Evolutionary conservation across 30 jellyfish, hydroid and myxozoan genomes (phyloP).

Genomic region (Rhopilema esculentum): DNA sequence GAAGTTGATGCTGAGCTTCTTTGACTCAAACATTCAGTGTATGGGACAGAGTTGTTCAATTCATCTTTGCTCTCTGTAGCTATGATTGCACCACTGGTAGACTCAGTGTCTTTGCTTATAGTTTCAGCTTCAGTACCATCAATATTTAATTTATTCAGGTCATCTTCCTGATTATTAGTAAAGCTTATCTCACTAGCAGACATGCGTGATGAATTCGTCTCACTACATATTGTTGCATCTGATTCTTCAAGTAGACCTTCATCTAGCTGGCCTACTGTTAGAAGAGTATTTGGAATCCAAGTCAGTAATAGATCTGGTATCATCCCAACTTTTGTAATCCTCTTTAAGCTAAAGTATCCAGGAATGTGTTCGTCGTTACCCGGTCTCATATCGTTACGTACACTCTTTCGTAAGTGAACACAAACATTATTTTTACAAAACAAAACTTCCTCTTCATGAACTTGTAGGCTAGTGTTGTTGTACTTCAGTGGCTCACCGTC

Average conservation of each 20-base stretch:
- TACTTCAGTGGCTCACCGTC: slow-evolving; percentile 84
- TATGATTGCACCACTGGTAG: not conserved
- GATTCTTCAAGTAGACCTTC: slow-evolving; percentile 11
- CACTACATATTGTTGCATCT: slow-evolving; percentile 25
- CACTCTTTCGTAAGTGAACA: slow-evolving; percentile 49
- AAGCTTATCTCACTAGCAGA: slow-evolving; percentile 34
- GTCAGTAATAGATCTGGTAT: slow-evolving; percentile 75
- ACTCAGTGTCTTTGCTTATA: not conserved
- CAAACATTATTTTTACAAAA: slow-evolving; percentile 95
- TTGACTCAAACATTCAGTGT: slow-evolving; percentile 22
- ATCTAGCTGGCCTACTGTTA: slow-evolving; percentile 73
- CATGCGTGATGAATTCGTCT: slow-evolving; percentile 5
- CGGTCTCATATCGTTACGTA: not conserved
- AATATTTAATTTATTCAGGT: not conserved
- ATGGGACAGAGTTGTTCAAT: not conserved
- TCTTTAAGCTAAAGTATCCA: slow-evolving; percentile 85
- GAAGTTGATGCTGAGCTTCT: slow-evolving; percentile 42
- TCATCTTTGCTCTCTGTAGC: not conserved
- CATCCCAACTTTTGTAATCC: slow-evolving; percentile 29
- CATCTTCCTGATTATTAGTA: not conserved
- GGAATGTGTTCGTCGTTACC: slow-evolving; percentile 64
- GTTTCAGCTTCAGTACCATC: not conserved
- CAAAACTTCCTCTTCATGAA: slow-evolving; percentile 83
- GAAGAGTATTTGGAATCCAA: slow-evolving; percentile 91
- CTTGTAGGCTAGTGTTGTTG: not conserved